A percentile compares a stretch with the other conserved stretches of the same genome.
phyloP scores from a whole-genome alignment of 2,888 invertebrate genomes.

The Dolichopus griseipennis region DNA sequence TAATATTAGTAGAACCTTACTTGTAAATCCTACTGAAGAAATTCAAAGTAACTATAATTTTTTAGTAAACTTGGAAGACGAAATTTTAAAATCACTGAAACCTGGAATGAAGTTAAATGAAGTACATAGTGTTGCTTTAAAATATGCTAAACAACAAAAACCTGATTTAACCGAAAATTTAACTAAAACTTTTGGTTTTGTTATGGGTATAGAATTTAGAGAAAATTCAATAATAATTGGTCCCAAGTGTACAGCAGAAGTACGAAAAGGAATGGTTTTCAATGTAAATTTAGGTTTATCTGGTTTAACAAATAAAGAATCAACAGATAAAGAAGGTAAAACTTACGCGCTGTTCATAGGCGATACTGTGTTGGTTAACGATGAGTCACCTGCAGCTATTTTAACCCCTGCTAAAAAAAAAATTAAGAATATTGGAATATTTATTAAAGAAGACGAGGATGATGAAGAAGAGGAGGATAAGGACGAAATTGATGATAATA shows the following conservation, averaged over 20 bases:
- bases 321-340: constrained; percentile 80
- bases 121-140: constrained; percentile 76
- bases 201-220: constrained; percentile 96
- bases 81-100: constrained; percentile 73
- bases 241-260: constrained; percentile 70
- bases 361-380: constrained; percentile 93
- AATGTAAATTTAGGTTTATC: constrained; percentile 90
- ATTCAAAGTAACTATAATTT: constrained; percentile 86
- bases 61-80: constrained; percentile 79
- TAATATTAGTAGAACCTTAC: constrained; percentile 89
- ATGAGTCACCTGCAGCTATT: constrained; percentile 74
- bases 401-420: constrained; percentile 91
- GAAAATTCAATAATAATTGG: constrained; percentile 89
- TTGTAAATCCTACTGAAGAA: constrained; percentile 83
- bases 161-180: constrained; percentile 78
- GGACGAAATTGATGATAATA: constrained; percentile 64
- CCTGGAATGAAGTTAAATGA: constrained; percentile 75
- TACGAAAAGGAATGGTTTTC: constrained; percentile 92
- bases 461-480: constrained; percentile 73
- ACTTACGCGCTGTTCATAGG: constrained; percentile 89
- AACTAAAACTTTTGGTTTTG: constrained; percentile 94
- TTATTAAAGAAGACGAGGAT: constrained; percentile 82
- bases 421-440: constrained; percentile 90
- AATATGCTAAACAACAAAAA: constrained; percentile 76
- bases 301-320: constrained; percentile 71